A percentile compares a stretch with the other conserved stretches of the same genome.
phyloP scores from a whole-genome alignment of 2,888 invertebrate genomes.

The Oscheius sp. region DNA sequence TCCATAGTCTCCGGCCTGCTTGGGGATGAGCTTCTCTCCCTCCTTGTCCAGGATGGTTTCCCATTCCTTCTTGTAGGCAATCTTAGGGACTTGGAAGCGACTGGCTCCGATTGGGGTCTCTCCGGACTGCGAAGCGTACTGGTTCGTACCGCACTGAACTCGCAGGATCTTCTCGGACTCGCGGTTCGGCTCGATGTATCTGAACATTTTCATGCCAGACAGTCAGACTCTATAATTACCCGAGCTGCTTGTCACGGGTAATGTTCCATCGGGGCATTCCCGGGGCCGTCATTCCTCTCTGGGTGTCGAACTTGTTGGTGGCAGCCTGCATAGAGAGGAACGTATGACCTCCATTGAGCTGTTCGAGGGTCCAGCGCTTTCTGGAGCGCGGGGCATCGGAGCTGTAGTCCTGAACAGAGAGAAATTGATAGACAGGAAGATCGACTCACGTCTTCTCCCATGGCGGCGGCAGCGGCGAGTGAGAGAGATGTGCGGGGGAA shows the following conservation, averaged over 20 bases:
- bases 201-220: slow-evolving; percentile 36
- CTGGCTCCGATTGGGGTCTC: slow-evolving; percentile 71
- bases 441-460: slow-evolving; percentile 40
- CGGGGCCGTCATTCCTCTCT: slow-evolving; percentile 71
- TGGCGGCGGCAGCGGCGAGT: slow-evolving; percentile 30
- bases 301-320: slow-evolving; percentile 73
- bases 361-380: slow-evolving; percentile 70
- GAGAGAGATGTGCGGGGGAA: slow-evolving; percentile 10
- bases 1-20: slow-evolving; percentile 73
- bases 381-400: slow-evolving; percentile 43
- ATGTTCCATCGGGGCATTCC: slow-evolving; percentile 72
- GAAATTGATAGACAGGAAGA: not conserved
- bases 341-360: slow-evolving; percentile 70
- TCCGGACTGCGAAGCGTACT: slow-evolving; percentile 72
- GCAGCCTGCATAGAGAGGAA: slow-evolving; percentile 71
- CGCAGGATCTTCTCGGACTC: slow-evolving; percentile 70
- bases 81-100: slow-evolving; percentile 67
- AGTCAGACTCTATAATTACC: slow-evolving; percentile 42
- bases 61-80: slow-evolving; percentile 72
- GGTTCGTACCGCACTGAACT: slow-evolving; percentile 72
- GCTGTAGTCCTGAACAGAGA: slow-evolving; percentile 35
- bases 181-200: slow-evolving; percentile 71
- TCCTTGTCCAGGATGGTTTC: slow-evolving; percentile 72
- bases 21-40: slow-evolving; percentile 72
- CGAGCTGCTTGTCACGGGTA: slow-evolving; percentile 71